phyloP scores from a whole-genome alignment of 2,797 vertebrate genomes.

The Macroramphosus scolopax region DNA sequence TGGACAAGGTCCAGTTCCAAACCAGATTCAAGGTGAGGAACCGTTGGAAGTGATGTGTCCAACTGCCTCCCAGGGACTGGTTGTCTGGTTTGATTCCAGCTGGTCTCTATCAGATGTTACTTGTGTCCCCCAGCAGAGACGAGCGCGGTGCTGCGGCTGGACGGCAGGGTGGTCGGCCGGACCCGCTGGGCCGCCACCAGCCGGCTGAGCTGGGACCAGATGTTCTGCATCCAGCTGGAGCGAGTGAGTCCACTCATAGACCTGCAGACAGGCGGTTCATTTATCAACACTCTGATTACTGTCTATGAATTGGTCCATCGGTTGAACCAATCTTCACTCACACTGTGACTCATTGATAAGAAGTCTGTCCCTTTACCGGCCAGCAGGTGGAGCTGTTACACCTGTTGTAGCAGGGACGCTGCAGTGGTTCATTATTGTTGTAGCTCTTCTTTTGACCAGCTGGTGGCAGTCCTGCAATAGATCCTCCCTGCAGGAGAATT shows the following conservation, averaged over 20 bases:
- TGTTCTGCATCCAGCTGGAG: slow-evolving; percentile 85
- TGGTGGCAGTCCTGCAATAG: slow-evolving; percentile 39
- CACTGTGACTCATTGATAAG: no score
- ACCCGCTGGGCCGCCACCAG: slow-evolving; percentile 81
- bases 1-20: no score
- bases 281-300: no score
- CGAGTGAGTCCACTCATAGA: slow-evolving; percentile 72
- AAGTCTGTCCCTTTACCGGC: neutral
- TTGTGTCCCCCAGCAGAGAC: slow-evolving; percentile 68
- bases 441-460: slow-evolving; percentile 33
- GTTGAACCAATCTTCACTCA: no score
- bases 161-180: slow-evolving; percentile 82
- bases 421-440: slow-evolving; percentile 11
- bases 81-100: no score
- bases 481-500: slow-evolving; percentile 2
- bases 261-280: no score
- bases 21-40: no score
- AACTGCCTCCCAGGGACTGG: no score
- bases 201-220: slow-evolving; percentile 86
- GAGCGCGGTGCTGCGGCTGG: slow-evolving; percentile 84
- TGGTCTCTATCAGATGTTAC: no score
- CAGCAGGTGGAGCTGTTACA: neutral
- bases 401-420: neutral
- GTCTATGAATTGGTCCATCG: no score
- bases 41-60: no score